A percentile compares a stretch with the other conserved stretches of the same genome.
These are phyloP conservation scores for Standfussiana lucernea DNA, from an alignment of 2,888 invertebrate species.

Conservation along the genomic window DNA sequence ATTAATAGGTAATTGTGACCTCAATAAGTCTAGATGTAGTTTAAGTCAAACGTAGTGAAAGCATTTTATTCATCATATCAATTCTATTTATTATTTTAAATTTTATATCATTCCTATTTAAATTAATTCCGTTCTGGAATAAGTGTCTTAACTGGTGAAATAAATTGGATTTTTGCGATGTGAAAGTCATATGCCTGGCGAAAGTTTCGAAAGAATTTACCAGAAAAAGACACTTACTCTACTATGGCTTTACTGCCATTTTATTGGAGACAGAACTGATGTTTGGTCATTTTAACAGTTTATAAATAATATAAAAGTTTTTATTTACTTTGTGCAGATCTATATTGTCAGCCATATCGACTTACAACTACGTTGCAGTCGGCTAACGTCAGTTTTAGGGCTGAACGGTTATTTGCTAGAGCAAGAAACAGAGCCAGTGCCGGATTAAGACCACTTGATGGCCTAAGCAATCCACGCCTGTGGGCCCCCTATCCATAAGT, in stretches of 20 bases:
- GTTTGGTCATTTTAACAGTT: background rate
- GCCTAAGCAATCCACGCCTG: no score
- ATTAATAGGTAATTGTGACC: conserved; percentile 23
- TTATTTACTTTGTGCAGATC: no score
- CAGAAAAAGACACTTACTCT: background rate
- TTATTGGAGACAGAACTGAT: background rate
- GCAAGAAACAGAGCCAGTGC: no score
- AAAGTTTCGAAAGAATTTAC: background rate
- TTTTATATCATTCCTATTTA: conserved; percentile 33
- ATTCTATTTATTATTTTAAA: conserved; percentile 20
- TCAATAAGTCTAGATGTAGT: conserved; percentile 40
- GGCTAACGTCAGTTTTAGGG: background rate
- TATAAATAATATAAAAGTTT: no score
- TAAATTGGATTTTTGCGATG: no score
- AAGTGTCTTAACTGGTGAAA: conserved; percentile 5
- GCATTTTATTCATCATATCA: conserved; percentile 15
- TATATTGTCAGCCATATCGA: background rate
- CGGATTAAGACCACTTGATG: no score
- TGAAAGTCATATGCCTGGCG: background rate
- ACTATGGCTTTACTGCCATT: background rate
- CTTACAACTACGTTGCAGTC: background rate
- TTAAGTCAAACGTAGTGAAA: conserved; percentile 34
- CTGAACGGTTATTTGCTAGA: background rate
- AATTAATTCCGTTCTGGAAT: background rate
- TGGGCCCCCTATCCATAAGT: no score